A percentile compares a stretch with the other conserved stretches of the same genome.
These are phyloP conservation scores for Oenanthe oenanthe DNA, from an alignment of 2,113 vertebrate species.

Conservation along the genomic window DNA sequence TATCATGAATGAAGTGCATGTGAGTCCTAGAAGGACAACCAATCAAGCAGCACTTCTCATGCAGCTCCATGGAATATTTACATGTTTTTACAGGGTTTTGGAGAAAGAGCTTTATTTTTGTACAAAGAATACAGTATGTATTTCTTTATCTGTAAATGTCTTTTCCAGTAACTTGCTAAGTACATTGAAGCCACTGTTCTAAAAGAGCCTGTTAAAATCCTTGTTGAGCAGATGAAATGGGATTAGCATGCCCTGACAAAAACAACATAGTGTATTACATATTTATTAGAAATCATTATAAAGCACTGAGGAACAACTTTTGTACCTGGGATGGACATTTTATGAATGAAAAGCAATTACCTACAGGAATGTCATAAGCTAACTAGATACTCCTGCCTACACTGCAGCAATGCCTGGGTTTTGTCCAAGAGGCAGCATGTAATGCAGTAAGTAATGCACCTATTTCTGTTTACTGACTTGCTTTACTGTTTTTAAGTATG, in stretches of 20 bases:
- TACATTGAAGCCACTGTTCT: background rate
- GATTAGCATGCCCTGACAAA: background rate
- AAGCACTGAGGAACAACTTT: background rate
- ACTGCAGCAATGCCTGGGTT: background rate
- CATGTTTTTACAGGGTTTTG: background rate
- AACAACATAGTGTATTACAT: background rate
- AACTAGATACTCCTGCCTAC: constrained; percentile 21
- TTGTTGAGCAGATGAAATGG: background rate
- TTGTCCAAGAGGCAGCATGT: background rate
- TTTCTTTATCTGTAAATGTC: background rate
- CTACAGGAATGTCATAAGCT: constrained; percentile 52
- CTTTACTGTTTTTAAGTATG: background rate
- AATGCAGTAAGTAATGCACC: background rate
- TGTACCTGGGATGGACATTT: background rate
- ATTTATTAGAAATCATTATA: background rate
- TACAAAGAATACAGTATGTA: background rate
- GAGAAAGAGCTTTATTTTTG: background rate
- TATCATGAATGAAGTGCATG: background rate
- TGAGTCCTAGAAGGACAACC: background rate
- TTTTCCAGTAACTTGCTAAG: constrained; percentile 15
- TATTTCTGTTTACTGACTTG: background rate
- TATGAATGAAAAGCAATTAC: background rate
- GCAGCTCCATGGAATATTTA: background rate
- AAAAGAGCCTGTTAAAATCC: background rate
- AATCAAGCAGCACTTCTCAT: background rate